Percentiles rank a stretch among this genome's conserved stretches.
phyloP scores from a whole-genome alignment of 2,888 invertebrate genomes.

The Cephus rjabovi region DNA sequence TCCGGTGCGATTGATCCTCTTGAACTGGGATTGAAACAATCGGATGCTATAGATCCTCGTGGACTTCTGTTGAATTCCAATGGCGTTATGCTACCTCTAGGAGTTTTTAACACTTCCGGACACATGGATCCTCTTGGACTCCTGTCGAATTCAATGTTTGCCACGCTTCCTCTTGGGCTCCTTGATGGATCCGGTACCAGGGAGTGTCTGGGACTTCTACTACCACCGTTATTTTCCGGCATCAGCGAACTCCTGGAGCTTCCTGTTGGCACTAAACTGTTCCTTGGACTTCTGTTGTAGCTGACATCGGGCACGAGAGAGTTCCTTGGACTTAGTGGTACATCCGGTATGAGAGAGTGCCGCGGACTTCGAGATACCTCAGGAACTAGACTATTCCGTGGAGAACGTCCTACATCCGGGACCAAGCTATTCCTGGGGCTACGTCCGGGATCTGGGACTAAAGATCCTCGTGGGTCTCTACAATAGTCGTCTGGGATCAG shows the following conservation, averaged over 20 bases:
- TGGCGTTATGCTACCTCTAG: conserved; percentile 58
- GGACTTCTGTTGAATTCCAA: conserved; percentile 69
- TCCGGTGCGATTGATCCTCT: conserved; percentile 69
- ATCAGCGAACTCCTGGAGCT: conserved; percentile 44
- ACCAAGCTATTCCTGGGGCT: conserved; percentile 73
- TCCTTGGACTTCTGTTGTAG: conserved; percentile 70
- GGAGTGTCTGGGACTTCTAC: conserved; percentile 69
- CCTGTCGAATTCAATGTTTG: conserved; percentile 71
- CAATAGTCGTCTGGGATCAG: conserved; percentile 71
- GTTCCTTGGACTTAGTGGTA: conserved; percentile 72
- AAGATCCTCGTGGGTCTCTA: conserved; percentile 70
- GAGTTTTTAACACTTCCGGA: conserved; percentile 72
- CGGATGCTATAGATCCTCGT: conserved; percentile 70
- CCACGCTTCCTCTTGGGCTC: conserved; percentile 71
- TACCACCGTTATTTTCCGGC: conserved; percentile 57
- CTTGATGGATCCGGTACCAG: conserved; percentile 70
- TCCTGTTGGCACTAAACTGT: conserved; percentile 70
- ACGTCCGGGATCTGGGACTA: conserved; percentile 66
- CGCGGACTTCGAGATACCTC: conserved; percentile 72
- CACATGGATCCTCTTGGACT: conserved; percentile 74
- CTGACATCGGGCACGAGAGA: conserved; percentile 72
- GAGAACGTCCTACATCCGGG: conserved; percentile 71
- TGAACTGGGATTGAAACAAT: conserved; percentile 67
- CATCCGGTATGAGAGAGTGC: conserved; percentile 73
- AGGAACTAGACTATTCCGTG: conserved; percentile 71